phyloP scores from a whole-genome alignment of 2,797 vertebrate species.

The Ceyx erithaca region DNA sequence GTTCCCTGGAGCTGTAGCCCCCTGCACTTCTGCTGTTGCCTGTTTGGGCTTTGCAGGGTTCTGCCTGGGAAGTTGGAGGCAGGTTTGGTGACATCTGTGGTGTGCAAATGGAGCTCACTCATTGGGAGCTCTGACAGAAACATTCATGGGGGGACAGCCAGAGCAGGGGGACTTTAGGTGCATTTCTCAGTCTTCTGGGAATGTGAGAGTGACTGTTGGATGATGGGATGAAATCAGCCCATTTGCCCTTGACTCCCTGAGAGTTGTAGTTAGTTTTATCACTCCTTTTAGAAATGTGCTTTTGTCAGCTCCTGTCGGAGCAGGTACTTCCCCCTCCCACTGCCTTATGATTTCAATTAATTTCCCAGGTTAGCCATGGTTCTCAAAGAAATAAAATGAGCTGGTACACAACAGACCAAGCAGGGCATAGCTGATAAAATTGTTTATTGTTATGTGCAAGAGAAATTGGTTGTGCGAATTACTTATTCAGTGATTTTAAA shows the following conservation, averaged over 20 bases:
- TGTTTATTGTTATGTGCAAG: slow-evolving; percentile 16
- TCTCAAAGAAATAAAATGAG: slow-evolving; percentile 13
- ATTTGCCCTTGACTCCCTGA: not conserved
- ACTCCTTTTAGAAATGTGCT: not conserved
- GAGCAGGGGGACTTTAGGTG: not conserved
- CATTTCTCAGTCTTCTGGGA: not conserved
- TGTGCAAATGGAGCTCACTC: not conserved
- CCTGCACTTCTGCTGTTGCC: not conserved
- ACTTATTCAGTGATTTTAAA: not conserved
- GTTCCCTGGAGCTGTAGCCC: too few relatives aligned
- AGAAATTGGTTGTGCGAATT: not conserved
- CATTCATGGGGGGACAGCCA: not conserved
- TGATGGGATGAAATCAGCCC: not conserved
- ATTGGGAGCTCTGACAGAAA: not conserved
- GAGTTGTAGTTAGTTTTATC: not conserved
- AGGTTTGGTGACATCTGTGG: not conserved
- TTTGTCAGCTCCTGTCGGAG: slow-evolving; percentile 29
- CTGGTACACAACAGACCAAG: not conserved
- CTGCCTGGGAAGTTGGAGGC: not conserved
- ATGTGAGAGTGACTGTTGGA: not conserved
- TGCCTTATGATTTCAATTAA: slow-evolving; percentile 26
- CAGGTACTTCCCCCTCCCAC: not conserved
- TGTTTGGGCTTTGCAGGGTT: not conserved
- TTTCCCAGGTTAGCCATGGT: slow-evolving; percentile 12
- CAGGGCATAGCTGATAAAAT: slow-evolving; percentile 30